A percentile compares a stretch with the other conserved stretches of the same genome.
Evolutionary conservation across 2,113 vertebrate species (phyloP).

Genomic region (Monarcha castaneiventris): DNA sequence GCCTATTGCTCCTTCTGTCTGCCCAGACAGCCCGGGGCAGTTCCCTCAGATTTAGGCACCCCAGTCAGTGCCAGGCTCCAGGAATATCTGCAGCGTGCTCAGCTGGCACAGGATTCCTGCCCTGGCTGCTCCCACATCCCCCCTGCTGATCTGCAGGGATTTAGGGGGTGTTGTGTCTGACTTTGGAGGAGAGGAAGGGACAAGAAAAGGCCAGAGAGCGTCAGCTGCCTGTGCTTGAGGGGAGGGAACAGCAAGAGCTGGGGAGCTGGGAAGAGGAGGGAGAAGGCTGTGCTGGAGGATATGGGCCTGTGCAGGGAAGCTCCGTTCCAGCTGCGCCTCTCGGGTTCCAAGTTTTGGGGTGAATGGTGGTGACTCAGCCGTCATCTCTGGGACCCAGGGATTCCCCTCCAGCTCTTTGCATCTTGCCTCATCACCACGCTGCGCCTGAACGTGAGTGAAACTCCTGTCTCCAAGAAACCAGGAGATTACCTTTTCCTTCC

Average conservation of each 20-base stretch:
- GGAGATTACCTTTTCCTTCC: constrained; percentile 53
- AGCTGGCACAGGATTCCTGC: neutral
- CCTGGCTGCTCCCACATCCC: neutral
- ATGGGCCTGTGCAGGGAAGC: neutral
- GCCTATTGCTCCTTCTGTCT: constrained; percentile 11
- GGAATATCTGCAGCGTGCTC: neutral
- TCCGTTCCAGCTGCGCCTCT: neutral
- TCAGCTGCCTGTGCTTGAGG: neutral
- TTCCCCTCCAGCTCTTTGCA: constrained; percentile 28
- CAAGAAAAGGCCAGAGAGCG: neutral
- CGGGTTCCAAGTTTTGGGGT: neutral
- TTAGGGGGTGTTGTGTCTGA: neutral
- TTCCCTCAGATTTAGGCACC: neutral
- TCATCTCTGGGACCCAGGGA: neutral
- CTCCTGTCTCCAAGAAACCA: constrained; percentile 5
- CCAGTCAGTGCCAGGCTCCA: neutral
- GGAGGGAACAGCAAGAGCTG: neutral
- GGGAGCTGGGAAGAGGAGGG: neutral
- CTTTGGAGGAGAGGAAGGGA: neutral
- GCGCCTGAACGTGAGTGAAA: neutral
- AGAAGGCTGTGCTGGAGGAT: neutral
- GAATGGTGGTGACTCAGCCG: neutral
- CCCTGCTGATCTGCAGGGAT: rapidly evolving
- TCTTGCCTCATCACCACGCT: neutral
- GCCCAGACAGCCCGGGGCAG: constrained; percentile 5